phyloP scores from a whole-genome alignment of 2,797 vertebrate genomes.

The Orientallactaga sibirica region DNA sequence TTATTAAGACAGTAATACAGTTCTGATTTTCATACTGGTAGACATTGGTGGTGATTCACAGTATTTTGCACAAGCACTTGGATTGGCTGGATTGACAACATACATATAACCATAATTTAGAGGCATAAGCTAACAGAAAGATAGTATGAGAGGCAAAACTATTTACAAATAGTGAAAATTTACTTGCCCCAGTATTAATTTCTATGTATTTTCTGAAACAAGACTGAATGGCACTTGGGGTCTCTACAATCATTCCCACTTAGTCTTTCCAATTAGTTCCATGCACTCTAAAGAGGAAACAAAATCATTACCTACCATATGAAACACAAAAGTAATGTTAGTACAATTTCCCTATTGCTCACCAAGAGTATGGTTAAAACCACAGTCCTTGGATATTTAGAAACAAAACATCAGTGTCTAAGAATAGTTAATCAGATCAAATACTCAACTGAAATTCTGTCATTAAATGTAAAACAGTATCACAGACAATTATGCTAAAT shows the following conservation, averaged over 20 bases:
- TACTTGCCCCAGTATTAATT: background rate
- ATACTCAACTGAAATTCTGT: conserved; percentile 15
- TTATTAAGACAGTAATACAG: background rate
- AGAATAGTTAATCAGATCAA: conserved; percentile 42
- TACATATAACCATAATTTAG: background rate
- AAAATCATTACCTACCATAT: conserved; percentile 36
- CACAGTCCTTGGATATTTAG: conserved; percentile 1
- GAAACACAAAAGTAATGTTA: conserved; percentile 31
- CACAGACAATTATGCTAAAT: conserved; percentile 51
- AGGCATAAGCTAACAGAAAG: background rate
- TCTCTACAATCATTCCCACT: background rate
- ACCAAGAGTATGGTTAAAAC: background rate
- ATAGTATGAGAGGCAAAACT: background rate
- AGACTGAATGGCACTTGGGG: background rate
- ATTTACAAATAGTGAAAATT: background rate
- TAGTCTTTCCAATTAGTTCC: background rate
- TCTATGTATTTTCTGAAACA: conserved; percentile 33
- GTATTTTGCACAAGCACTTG: background rate
- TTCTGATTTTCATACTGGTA: conserved; percentile 26
- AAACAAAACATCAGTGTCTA: conserved; percentile 13
- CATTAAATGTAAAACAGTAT: conserved; percentile 46
- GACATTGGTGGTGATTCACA: background rate
- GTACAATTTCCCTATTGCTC: conserved; percentile 9
- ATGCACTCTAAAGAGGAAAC: conserved; percentile 15
- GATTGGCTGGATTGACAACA: background rate